A percentile compares a stretch with the other conserved stretches of the same genome.
Evolutionary conservation across 2,797 vertebrate genomes (phyloP).

Genomic region (Fistularia commersonii): DNA sequence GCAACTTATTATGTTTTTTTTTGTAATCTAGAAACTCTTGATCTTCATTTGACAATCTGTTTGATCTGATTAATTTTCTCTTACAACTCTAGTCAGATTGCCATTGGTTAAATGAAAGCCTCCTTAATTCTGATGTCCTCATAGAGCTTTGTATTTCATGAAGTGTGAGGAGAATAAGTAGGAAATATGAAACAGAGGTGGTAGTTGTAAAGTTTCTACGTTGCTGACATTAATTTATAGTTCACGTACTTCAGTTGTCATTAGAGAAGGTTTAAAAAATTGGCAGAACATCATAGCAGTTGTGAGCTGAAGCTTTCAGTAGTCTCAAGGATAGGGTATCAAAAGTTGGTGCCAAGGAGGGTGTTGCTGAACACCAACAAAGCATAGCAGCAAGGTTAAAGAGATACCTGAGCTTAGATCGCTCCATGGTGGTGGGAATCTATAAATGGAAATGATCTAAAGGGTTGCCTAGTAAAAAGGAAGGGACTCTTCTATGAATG

Average conservation of each 20-base stretch:
- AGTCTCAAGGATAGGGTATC: constrained; percentile 26
- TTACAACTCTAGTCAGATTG: too few relatives aligned
- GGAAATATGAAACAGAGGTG: constrained; percentile 8
- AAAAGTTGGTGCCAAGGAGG: constrained; percentile 25
- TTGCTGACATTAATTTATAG: constrained; percentile 22
- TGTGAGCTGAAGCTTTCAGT: constrained; percentile 13
- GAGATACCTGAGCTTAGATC: constrained; percentile 26
- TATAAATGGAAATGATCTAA: constrained; percentile 26
- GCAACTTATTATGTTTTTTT: too few relatives aligned
- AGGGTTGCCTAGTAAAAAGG: constrained; percentile 9
- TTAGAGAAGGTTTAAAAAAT: constrained; percentile 39
- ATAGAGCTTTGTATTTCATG: not conserved
- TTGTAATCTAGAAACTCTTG: too few relatives aligned
- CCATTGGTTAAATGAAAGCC: too few relatives aligned
- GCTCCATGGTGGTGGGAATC: constrained; percentile 11
- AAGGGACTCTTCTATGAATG: constrained; percentile 14
- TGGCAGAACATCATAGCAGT: constrained; percentile 30
- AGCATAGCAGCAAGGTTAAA: constrained; percentile 26
- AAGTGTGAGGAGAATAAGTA: not conserved
- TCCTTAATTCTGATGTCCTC: not conserved
- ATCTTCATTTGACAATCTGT: too few relatives aligned
- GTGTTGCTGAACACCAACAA: constrained; percentile 11
- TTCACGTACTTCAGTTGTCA: constrained; percentile 24
- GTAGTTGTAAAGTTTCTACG: constrained; percentile 6
- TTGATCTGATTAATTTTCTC: too few relatives aligned